These are phyloP conservation scores for Dermochelys coriacea DNA, from an alignment of 2,797 vertebrate species.

Conservation along the genomic window DNA sequence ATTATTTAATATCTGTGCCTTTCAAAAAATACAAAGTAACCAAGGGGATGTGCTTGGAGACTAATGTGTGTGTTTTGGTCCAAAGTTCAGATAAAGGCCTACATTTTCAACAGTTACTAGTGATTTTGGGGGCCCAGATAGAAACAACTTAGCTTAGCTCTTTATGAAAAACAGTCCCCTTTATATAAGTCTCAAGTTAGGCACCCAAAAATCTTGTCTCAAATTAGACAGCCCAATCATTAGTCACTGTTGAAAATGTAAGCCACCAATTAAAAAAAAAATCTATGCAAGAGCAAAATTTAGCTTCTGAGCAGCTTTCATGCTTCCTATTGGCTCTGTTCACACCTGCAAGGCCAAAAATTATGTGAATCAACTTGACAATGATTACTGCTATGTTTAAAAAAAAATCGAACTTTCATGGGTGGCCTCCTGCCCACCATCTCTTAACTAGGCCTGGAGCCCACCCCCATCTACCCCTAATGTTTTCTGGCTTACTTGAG, in stretches of 20 bases:
- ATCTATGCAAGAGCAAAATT: not conserved
- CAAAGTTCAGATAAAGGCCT: constrained; percentile 37
- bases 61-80: accelerated
- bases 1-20: not conserved
- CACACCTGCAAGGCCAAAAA: not conserved
- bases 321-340: not conserved
- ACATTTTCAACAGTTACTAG: constrained; percentile 43
- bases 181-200: not conserved
- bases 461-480: not conserved
- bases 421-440: not conserved
- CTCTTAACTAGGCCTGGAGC: not conserved
- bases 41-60: not conserved
- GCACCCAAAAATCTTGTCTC: constrained; percentile 12
- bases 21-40: constrained; percentile 16
- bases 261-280: not conserved
- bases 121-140: constrained; percentile 30
- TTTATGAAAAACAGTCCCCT: constrained; percentile 26
- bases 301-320: not conserved
- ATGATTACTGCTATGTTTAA: not conserved
- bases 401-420: not conserved
- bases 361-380: not conserved
- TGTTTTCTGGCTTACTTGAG: not conserved
- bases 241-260: constrained; percentile 29
- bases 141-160: constrained; percentile 30
- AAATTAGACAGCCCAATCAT: constrained; percentile 2